These are phyloP conservation scores for Tapirus indicus DNA, from an alignment of 2,797 vertebrate genomes.

Conservation along the genomic window DNA sequence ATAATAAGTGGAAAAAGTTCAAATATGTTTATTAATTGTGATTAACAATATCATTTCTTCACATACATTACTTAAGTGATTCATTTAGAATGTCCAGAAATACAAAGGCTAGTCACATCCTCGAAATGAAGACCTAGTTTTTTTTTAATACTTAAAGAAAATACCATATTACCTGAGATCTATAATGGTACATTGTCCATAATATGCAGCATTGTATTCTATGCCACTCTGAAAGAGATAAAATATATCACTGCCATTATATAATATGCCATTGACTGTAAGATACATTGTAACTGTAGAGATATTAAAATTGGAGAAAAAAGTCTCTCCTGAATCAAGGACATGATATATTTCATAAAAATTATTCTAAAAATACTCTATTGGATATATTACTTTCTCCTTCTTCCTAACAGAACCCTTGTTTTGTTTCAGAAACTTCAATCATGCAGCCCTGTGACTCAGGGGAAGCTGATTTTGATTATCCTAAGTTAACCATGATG, in stretches of 20 bases:
- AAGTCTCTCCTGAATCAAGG: background rate
- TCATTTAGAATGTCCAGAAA: background rate
- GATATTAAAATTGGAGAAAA: background rate
- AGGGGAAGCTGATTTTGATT: conserved; percentile 9
- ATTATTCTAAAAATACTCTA: background rate
- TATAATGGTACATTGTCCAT: background rate
- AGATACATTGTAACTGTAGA: background rate
- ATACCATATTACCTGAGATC: background rate
- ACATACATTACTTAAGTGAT: background rate
- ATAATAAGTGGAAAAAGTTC: background rate
- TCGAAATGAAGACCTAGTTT: conserved; percentile 1
- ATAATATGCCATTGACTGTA: background rate
- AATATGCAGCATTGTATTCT: background rate
- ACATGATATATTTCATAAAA: background rate
- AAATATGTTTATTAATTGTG: background rate
- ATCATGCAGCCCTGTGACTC: background rate
- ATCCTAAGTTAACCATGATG: background rate
- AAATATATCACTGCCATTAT: background rate
- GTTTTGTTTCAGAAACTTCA: background rate
- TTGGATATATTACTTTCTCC: background rate
- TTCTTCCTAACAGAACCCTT: background rate
- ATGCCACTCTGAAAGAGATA: background rate
- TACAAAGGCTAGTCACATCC: background rate
- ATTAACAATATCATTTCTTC: background rate
- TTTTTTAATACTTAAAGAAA: background rate